Evolutionary conservation across 2,797 vertebrate species (phyloP), one percentile per base, ranked within the genome.

Genomic region (Liparis tanakae): DNA sequence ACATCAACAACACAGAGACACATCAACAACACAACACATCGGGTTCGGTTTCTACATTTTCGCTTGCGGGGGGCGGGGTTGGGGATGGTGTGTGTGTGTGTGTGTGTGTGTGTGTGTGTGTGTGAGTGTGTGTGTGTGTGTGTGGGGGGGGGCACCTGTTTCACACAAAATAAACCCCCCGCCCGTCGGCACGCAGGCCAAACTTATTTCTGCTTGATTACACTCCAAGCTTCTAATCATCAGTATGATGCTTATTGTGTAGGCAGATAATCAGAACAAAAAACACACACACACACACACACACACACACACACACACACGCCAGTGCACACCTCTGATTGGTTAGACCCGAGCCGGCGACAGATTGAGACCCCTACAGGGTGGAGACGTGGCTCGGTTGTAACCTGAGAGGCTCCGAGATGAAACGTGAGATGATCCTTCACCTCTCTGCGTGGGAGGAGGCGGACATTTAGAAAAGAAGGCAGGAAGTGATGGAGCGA

Each of bases 121-220:
- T 4, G 25, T 30, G 25, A 2, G 25, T 30, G 25, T 4, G 25
- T 30, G 25, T 30, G 25, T 30, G 25, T 30, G 25, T 30, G 25
- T 30, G 25, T 9, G 41, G 56, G 83, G 87, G 70, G 15, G 67
- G 74, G 82, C 90, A 90, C 87, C 88, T 90, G 91, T 82, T 88
- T 57, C 58, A 71, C 37, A 55, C 73, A 87, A 75, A 30, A 30
- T 30, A 30, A 30, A 30, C n/a, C n/a, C n/a, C n/a, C n/a, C n/a
- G n/a, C n/a, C n/a, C n/a, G n/a, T n/a, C n/a, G n/a, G n/a, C 25
- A 30, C 25, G 25, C 25, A 30, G 2, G 79, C 81, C 73, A 79
- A 80, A 87, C 67, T 50, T 54, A 77, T 80, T 84, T 67, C 74
- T 56, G 72, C 10, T 7, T 37, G 17, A 76, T 86, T 69, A 80